These are phyloP conservation scores for Cheilosia pagana DNA, from an alignment of 2,888 invertebrate species.

Conservation along the genomic window DNA sequence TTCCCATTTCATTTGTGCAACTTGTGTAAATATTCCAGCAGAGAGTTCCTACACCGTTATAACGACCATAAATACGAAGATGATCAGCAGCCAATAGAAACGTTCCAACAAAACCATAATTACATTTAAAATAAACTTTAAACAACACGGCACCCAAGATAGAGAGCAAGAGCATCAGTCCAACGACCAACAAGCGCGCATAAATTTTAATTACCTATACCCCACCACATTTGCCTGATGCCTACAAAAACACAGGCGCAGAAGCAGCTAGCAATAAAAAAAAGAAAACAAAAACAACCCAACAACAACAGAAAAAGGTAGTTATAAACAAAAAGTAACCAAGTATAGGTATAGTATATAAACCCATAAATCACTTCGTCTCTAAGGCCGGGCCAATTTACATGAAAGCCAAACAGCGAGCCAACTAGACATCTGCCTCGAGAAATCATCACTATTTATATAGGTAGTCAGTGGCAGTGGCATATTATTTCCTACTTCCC, in stretches of 20 bases:
- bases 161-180: not conserved
- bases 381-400: slow-evolving; percentile 45
- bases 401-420: slow-evolving; percentile 10
- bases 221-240: not conserved
- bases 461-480: slow-evolving; percentile 1
- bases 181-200: slow-evolving; percentile 22
- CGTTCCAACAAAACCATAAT: slow-evolving; percentile 24
- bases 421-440: slow-evolving; percentile 46
- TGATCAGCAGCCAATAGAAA: not conserved
- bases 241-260: too few species aligned
- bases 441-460: slow-evolving; percentile 30
- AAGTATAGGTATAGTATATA: not conserved
- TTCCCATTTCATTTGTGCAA: not conserved
- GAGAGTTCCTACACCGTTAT: slow-evolving; percentile 18
- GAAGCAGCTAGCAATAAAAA: too few species aligned
- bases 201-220: slow-evolving; percentile 32
- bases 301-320: not conserved
- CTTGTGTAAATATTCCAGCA: not conserved
- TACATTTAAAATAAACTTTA: slow-evolving; percentile 4
- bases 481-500: slow-evolving; percentile 28
- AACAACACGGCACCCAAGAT: not conserved
- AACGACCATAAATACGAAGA: slow-evolving; percentile 6
- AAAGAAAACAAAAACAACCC: not conserved
- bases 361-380: slow-evolving; percentile 52
- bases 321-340: slow-evolving; percentile 9